Percentiles rank a stretch among this genome's conserved stretches.
These are phyloP conservation scores for Pollimyrus isidori DNA, from an alignment of 2,113 vertebrate species.

Conservation along the genomic window DNA sequence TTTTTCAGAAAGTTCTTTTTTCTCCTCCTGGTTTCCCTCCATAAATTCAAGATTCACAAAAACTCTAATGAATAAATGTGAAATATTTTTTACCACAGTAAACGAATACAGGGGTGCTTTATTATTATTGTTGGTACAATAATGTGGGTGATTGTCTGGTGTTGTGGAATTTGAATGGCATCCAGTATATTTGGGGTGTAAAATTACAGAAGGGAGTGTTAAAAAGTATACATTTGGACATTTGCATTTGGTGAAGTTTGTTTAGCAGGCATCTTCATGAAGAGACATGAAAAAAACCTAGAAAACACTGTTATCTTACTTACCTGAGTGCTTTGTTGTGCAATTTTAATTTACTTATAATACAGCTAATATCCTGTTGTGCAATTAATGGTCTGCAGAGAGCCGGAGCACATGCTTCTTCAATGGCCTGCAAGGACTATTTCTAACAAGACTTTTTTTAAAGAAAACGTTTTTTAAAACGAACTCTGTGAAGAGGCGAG, in stretches of 20 bases:
- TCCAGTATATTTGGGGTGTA: too few species aligned
- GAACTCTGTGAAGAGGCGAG: not conserved
- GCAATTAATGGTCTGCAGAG: not conserved
- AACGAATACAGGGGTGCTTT: too few species aligned
- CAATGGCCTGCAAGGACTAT: not conserved
- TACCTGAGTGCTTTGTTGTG: not conserved
- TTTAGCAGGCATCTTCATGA: not conserved
- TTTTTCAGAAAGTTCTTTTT: not conserved
- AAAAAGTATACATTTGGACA: not conserved
- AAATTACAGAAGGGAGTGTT: too few species aligned
- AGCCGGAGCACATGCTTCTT: not conserved
- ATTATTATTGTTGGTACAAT: too few species aligned
- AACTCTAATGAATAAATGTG: not conserved
- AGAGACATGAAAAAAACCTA: not conserved
- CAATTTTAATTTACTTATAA: not conserved
- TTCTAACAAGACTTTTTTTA: not conserved
- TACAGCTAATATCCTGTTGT: not conserved
- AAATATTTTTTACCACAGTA: too few species aligned
- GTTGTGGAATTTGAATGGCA: too few species aligned
- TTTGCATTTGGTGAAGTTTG: not conserved
- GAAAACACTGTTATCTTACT: not conserved
- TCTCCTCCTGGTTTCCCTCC: not conserved
- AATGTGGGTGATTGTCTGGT: too few species aligned
- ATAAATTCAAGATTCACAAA: not conserved
- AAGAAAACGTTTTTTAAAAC: not conserved